phyloP scores from a whole-genome alignment of 2,888 invertebrate species.

The Stenodera caucasica region DNA sequence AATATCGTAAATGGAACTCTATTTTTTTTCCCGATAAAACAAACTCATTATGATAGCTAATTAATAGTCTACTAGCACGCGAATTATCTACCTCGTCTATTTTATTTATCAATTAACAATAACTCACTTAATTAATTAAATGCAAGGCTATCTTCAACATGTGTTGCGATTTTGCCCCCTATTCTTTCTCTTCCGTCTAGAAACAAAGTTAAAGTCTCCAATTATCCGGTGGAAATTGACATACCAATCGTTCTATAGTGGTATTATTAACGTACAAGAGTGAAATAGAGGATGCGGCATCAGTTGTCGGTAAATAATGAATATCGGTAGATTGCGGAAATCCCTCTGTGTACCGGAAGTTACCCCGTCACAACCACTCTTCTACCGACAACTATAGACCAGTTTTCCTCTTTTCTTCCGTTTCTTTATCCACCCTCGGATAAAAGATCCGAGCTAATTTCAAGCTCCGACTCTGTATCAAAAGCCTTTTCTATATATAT shows the following conservation, averaged over 20 bases:
- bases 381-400: constrained; percentile 40
- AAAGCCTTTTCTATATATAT: too few relatives aligned
- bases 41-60: background rate
- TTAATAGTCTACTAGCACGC: background rate
- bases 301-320: constrained; percentile 50
- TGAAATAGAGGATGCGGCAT: constrained; percentile 28
- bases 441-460: constrained; percentile 46
- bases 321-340: constrained; percentile 53
- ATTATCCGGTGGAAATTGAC: background rate
- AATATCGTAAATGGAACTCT: background rate
- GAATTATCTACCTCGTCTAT: background rate
- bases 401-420: constrained; percentile 39
- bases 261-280: background rate
- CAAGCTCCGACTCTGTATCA: constrained; percentile 17
- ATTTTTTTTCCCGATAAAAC: background rate
- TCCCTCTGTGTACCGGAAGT: constrained; percentile 51
- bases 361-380: constrained; percentile 50
- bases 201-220: background rate
- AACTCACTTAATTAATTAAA: background rate
- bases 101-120: too few relatives aligned
- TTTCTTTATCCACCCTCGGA: constrained; percentile 48
- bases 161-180: background rate
- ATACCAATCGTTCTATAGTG: background rate
- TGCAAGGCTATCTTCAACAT: background rate
- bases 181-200: background rate